Evolutionary conservation across 1,140 invertebrate species (phyloP).

Genomic region (Drosophila ohnishii): DNA sequence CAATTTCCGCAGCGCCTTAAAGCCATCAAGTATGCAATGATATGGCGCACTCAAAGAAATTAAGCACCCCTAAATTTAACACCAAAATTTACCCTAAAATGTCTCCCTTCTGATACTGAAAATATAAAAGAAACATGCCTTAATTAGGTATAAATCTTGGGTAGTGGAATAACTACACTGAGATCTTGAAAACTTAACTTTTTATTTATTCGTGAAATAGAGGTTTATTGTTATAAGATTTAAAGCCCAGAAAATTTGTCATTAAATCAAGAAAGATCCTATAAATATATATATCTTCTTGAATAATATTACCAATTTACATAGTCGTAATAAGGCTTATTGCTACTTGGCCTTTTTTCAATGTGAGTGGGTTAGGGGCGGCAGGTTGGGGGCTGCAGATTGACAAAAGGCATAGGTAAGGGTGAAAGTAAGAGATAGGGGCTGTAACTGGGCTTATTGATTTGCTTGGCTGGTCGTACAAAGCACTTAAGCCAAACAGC

Average conservation of each 20-base stretch:
- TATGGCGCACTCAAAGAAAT: slow-evolving; percentile 41
- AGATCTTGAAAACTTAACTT: not conserved
- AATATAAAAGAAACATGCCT: not conserved
- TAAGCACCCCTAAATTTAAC: slow-evolving; percentile 5
- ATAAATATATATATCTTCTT: not conserved
- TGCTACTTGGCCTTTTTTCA: not conserved
- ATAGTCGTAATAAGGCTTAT: not conserved
- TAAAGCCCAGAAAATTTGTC: not conserved
- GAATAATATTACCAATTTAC: not conserved
- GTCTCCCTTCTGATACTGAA: not conserved
- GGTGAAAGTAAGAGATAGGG: slow-evolving; percentile 12
- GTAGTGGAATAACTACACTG: not conserved
- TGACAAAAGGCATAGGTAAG: not conserved
- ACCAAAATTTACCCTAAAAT: not conserved
- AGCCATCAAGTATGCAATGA: slow-evolving; percentile 67
- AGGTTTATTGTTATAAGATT: no score
- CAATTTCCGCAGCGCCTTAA: slow-evolving; percentile 63
- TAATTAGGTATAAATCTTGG: not conserved
- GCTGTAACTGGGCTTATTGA: slow-evolving; percentile 57
- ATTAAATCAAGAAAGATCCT: not conserved
- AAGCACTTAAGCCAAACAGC: slow-evolving; percentile 75
- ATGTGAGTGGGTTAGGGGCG: not conserved
- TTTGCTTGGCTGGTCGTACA: slow-evolving; percentile 50
- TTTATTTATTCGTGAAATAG: no score
- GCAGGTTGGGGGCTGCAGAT: not conserved